Conservation (phyloP, 2,888 invertebrate genomes). For the Macrophya alboannulata region DNA sequence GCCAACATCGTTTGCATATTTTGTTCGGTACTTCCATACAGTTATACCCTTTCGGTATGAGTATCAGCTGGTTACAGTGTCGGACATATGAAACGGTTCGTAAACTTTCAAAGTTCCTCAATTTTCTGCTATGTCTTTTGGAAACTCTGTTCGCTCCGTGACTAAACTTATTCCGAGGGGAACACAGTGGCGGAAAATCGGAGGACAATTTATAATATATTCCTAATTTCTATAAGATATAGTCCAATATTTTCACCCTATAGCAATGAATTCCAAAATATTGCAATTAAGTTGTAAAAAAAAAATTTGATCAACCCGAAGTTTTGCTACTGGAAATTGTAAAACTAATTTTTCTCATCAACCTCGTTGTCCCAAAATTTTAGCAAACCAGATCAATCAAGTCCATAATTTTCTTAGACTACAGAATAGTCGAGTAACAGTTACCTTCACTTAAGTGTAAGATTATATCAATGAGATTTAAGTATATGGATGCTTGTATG, state of each 20-base stretch:
- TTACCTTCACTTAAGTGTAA: background rate
- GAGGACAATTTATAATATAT: background rate
- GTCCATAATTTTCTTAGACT: background rate
- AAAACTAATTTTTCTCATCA: background rate
- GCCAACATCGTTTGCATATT: slow-evolving; percentile 34
- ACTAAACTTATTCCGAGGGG: background rate
- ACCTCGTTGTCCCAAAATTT: background rate
- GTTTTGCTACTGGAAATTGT: background rate
- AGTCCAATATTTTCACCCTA: background rate
- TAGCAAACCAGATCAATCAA: background rate
- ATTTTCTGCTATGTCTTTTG: slow-evolving; percentile 13
- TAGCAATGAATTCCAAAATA: background rate
- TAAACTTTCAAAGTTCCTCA: background rate
- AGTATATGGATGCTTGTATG: background rate
- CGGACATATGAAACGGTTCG: slow-evolving; percentile 1
- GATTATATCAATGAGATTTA: background rate
- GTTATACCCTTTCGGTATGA: background rate
- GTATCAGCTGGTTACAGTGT: slow-evolving; percentile 21
- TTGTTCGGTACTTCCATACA: background rate
- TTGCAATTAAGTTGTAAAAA: background rate
- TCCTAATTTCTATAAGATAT: background rate
- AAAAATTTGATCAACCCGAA: background rate
- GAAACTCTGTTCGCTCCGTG: background rate
- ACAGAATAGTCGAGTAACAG: background rate
- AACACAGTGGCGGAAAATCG: background rate